phyloP scores from a whole-genome alignment of 1,140 invertebrate genomes.

The Leptinotarsa defecta region DNA sequence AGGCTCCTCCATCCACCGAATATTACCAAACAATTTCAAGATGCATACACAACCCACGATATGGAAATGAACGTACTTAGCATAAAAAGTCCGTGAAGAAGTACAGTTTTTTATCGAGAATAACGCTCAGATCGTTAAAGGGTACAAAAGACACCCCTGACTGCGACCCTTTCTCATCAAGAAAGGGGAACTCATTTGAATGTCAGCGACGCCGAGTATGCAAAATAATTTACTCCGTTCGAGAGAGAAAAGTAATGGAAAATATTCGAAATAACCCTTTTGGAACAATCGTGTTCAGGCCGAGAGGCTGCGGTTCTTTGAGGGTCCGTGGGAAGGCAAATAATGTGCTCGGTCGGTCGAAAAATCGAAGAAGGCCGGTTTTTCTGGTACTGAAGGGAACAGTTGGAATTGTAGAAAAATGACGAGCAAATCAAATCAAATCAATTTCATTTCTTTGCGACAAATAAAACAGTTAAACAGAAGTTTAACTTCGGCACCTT shows the following conservation, averaged over 20 bases:
- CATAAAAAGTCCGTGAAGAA: slow-evolving; percentile 19
- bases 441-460: too few species aligned
- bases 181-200: slow-evolving; percentile 22
- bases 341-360: neutral
- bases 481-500: too few species aligned
- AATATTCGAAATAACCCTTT: slow-evolving; percentile 22
- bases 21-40: neutral
- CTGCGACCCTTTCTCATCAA: slow-evolving; percentile 20
- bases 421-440: too few species aligned
- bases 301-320: slow-evolving; percentile 4
- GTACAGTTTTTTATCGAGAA: slow-evolving; percentile 11
- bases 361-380: too few species aligned
- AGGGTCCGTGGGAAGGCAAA: slow-evolving; percentile 12
- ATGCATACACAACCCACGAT: slow-evolving; percentile 9
- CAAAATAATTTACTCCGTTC: slow-evolving; percentile 20
- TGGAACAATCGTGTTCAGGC: neutral
- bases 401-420: too few species aligned
- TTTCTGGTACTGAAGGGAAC: too few species aligned
- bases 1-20: too few species aligned
- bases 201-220: slow-evolving; percentile 17
- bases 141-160: slow-evolving; percentile 24
- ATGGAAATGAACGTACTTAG: slow-evolving; percentile 25
- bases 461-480: too few species aligned
- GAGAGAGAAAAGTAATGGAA: slow-evolving; percentile 2
- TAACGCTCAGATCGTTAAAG: slow-evolving; percentile 4